These are phyloP conservation scores for Columba livia DNA, from an alignment of 2,113 vertebrate genomes.

Conservation along the genomic window DNA sequence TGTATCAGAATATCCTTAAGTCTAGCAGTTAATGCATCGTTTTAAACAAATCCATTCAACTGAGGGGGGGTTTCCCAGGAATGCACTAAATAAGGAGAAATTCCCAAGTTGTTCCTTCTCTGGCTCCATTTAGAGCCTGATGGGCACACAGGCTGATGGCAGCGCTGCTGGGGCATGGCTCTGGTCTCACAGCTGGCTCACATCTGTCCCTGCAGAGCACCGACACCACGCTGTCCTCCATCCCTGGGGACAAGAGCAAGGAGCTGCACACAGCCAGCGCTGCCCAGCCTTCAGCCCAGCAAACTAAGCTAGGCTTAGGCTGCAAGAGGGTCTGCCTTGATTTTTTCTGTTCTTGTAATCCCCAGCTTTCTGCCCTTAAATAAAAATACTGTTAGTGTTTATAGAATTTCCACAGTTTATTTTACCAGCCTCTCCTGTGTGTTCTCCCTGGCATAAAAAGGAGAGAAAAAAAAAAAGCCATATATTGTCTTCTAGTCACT, in stretches of 20 bases:
- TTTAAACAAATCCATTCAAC: neutral
- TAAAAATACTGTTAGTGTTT: neutral
- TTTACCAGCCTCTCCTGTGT: neutral
- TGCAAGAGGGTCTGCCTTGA: neutral
- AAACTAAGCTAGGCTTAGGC: neutral
- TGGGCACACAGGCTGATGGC: neutral
- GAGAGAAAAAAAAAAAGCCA: neutral
- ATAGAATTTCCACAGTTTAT: neutral
- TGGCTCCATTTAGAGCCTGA: neutral
- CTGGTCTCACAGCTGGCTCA: neutral
- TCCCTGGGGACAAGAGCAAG: neutral
- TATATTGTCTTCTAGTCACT: conserved; percentile 34
- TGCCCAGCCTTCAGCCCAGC: neutral
- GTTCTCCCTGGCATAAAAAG: neutral
- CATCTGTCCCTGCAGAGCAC: conserved; percentile 4
- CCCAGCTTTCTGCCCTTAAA: neutral
- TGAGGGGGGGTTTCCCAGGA: neutral
- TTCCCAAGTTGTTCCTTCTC: neutral
- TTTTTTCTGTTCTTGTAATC: neutral
- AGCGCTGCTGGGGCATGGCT: neutral
- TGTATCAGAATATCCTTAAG: neutral
- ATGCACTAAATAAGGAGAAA: neutral
- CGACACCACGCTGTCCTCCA: neutral
- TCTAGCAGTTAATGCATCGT: neutral
- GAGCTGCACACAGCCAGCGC: neutral